A percentile compares a stretch with the other conserved stretches of the same genome.
These are phyloP conservation scores for Marasmarcha lunaedactyla DNA, from an alignment of 2,888 invertebrate species.

Conservation along the genomic window DNA sequence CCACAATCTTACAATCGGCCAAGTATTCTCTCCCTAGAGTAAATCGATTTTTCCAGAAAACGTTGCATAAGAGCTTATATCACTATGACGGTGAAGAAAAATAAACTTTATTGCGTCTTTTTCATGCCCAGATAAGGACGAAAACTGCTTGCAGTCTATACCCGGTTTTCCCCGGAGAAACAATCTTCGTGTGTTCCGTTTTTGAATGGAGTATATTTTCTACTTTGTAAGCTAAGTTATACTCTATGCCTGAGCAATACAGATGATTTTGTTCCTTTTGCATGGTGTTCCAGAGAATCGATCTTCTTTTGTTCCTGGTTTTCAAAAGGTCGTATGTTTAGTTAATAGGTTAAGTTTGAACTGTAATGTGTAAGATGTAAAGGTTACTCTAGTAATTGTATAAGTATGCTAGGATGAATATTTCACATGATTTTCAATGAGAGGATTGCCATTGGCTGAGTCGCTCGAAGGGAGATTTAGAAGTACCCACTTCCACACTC, in stretches of 20 bases:
- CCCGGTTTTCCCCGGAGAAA: slow-evolving; percentile 62
- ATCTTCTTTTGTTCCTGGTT: slow-evolving; percentile 37
- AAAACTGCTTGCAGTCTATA: slow-evolving; percentile 25
- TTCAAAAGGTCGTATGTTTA: slow-evolving; percentile 23
- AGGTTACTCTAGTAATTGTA: no score
- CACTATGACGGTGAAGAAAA: no score
- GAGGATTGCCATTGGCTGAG: slow-evolving; percentile 37
- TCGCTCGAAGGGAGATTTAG: slow-evolving; percentile 21
- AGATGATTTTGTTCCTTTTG: slow-evolving; percentile 17
- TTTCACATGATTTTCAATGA: slow-evolving; percentile 38
- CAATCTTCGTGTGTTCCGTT: slow-evolving; percentile 63
- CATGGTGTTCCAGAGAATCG: slow-evolving; percentile 54
- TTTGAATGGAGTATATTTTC: slow-evolving; percentile 56
- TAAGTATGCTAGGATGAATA: slow-evolving; percentile 30
- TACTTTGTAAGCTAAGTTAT: slow-evolving; percentile 16
- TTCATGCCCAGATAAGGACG: slow-evolving; percentile 12
- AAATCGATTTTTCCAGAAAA: slow-evolving; percentile 48
- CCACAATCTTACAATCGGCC: no score
- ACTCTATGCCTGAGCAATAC: slow-evolving; percentile 14
- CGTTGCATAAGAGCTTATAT: slow-evolving; percentile 15
- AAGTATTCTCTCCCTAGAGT: slow-evolving; percentile 41
- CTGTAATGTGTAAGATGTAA: slow-evolving; percentile 19
- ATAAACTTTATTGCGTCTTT: no score
- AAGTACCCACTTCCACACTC: no score
- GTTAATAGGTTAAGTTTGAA: neutral